phyloP scores from a whole-genome alignment of 2,888 invertebrate species.

The Cryptocephalus primarius region DNA sequence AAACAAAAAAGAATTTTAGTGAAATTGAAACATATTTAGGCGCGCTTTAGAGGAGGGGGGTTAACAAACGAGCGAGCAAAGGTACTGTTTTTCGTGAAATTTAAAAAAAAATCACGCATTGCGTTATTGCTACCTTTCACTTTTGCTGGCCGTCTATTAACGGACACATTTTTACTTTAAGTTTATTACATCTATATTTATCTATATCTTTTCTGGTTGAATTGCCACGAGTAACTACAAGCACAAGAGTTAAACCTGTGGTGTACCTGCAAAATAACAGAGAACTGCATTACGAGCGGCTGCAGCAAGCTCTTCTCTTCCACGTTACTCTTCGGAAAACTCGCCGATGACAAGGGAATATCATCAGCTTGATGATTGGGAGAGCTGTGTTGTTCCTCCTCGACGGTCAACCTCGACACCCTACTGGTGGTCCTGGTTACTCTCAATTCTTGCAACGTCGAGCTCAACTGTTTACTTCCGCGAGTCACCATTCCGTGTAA shows the following conservation, averaged over 20 bases:
- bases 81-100: too few species aligned
- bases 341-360: constrained; percentile 21
- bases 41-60: too few species aligned
- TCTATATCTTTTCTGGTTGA: too few species aligned
- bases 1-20: too few species aligned
- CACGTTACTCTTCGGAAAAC: constrained; percentile 16
- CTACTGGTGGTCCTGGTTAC: constrained; percentile 73
- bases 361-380: constrained; percentile 28
- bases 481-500: constrained; percentile 97
- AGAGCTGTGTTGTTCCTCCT: constrained; percentile 32
- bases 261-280: constrained; percentile 60
- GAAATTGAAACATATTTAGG: neutral
- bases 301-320: constrained; percentile 54
- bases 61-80: too few species aligned
- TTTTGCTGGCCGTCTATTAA: too few species aligned
- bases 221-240: too few species aligned
- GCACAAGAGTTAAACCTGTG: neutral
- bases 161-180: too few species aligned
- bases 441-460: constrained; percentile 80
- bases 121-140: too few species aligned
- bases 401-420: constrained; percentile 45
- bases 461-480: constrained; percentile 84
- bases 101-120: too few species aligned
- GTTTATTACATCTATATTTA: too few species aligned
- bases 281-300: constrained; percentile 81